Conservation (phyloP, 2,113 vertebrate species). For the Calcarius ornatus region DNA sequence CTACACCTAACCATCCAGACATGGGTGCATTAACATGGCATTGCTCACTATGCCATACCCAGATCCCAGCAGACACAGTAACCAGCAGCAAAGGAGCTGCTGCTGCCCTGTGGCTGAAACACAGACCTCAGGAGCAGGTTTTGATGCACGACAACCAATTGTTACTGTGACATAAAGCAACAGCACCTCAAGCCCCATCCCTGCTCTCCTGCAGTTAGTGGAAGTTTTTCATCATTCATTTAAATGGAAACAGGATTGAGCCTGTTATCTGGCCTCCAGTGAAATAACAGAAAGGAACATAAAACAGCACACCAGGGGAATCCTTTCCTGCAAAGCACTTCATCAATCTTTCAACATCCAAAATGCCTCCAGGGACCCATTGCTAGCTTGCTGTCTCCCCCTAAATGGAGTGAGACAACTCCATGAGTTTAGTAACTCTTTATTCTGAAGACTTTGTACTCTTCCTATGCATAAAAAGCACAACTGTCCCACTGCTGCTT, state of each 20-base stretch:
- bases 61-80: not conserved
- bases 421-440: not conserved
- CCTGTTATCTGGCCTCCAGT: conserved; percentile 33
- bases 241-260: conserved; percentile 34
- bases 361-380: not conserved
- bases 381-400: not conserved
- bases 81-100: not conserved
- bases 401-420: not conserved
- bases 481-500: not conserved
- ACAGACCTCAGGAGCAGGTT: not conserved
- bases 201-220: conserved; percentile 1
- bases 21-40: accelerated
- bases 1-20: not conserved
- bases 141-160: not conserved
- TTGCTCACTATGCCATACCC: not conserved
- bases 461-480: not conserved
- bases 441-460: not conserved
- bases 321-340: conserved; percentile 24
- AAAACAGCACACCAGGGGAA: conserved; percentile 10
- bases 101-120: not conserved
- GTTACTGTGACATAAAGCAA: not conserved
- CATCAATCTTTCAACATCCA: conserved; percentile 41
- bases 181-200: not conserved
- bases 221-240: conserved; percentile 29
- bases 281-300: conserved; percentile 32